A percentile compares a stretch with the other conserved stretches of the same genome.
These are phyloP conservation scores for Onthophagus sagittarius DNA, from an alignment of 2,888 invertebrate species.

Conservation along the genomic window DNA sequence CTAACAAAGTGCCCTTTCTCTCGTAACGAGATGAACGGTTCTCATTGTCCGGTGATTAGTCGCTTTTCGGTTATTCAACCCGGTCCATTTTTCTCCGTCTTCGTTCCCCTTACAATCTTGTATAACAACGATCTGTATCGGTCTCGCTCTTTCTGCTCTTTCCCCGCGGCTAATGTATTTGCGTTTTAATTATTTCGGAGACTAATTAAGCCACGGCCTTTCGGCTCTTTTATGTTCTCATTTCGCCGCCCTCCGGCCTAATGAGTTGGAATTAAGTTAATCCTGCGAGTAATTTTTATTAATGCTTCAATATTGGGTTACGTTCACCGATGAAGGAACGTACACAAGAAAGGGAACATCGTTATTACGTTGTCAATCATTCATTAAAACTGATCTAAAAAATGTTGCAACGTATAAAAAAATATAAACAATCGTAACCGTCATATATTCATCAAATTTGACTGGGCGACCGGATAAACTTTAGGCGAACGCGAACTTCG, in stretches of 20 bases:
- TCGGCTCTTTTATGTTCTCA: neutral
- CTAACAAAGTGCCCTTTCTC: neutral
- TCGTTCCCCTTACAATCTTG: neutral
- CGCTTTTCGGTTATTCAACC: constrained; percentile 7
- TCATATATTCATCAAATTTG: neutral
- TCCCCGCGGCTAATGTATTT: neutral
- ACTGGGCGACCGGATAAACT: neutral
- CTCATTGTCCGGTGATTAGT: constrained; percentile 11
- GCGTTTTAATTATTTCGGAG: constrained; percentile 14
- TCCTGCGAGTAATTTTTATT: constrained; percentile 17
- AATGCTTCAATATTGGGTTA: constrained; percentile 21
- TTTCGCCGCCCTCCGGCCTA: constrained; percentile 5
- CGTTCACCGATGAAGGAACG: neutral
- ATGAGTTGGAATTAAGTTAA: constrained; percentile 9
- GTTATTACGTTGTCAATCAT: neutral
- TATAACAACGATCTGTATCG: neutral
- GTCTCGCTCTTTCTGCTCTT: neutral
- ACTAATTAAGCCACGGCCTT: constrained; percentile 15
- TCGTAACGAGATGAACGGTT: neutral
- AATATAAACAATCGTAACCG: neutral
- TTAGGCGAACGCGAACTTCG: neutral
- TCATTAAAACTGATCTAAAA: neutral
- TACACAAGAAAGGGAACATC: neutral
- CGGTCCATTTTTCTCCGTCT: neutral
- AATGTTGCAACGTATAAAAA: neutral